phyloP scores from a whole-genome alignment of 2,113 vertebrate species.

The Orycteropus afer region DNA sequence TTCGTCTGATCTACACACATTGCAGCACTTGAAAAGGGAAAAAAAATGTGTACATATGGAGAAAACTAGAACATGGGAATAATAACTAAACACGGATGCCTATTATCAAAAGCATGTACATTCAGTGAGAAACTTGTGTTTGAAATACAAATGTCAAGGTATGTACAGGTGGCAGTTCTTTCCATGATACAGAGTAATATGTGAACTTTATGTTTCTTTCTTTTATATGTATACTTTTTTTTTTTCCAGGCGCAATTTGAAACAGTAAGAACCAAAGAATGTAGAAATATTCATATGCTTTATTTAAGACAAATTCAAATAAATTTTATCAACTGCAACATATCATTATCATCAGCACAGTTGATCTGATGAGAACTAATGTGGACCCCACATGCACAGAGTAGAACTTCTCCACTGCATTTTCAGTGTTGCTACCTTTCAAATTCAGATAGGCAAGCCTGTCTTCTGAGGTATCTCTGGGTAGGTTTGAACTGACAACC shows the following conservation, averaged over 20 bases:
- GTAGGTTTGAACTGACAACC: not conserved
- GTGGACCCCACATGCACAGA: not conserved
- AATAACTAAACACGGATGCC: not conserved
- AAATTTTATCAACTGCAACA: not conserved
- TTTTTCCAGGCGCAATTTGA: not conserved
- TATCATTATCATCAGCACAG: not conserved
- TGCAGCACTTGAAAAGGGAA: not conserved
- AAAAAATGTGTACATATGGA: not conserved
- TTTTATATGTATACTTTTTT: conserved; percentile 29
- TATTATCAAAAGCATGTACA: not conserved
- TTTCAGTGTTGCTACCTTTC: not conserved
- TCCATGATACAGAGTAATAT: not conserved
- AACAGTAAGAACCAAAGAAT: not conserved
- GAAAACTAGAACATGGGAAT: not conserved
- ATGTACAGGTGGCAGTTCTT: not conserved
- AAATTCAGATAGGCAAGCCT: not conserved
- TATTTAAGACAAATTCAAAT: not conserved
- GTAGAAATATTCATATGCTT: not conserved
- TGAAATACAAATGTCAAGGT: not conserved
- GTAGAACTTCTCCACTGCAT: not conserved
- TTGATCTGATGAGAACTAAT: not conserved
- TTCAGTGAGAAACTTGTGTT: not conserved
- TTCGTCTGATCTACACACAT: not conserved
- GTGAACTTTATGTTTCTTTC: not conserved
- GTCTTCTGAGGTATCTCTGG: not conserved